phyloP scores from a whole-genome alignment of 1,140 invertebrate genomes.

The Neomicropteryx cornuta region DNA sequence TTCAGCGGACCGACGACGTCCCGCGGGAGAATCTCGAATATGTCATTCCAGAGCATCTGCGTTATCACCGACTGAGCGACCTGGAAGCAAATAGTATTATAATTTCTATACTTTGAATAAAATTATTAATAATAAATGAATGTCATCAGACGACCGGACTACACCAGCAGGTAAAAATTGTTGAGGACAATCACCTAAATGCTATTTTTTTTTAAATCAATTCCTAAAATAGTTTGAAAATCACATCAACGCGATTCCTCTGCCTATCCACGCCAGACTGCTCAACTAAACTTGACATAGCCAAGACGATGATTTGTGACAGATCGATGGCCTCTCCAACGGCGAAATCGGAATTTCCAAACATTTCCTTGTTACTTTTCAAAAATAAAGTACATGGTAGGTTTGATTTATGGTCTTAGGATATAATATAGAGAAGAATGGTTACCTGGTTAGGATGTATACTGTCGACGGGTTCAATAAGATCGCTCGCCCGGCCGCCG shows the following conservation, averaged over 20 bases:
- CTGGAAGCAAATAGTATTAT: slow-evolving; percentile 9
- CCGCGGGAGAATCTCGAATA: slow-evolving; percentile 22
- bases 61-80: slow-evolving; percentile 24
- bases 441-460: slow-evolving; percentile 40
- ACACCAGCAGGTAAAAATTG: too few relatives aligned
- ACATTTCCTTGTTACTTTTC: too few relatives aligned
- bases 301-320: too few relatives aligned
- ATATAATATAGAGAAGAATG: slow-evolving; percentile 1
- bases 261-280: too few relatives aligned
- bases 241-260: too few relatives aligned
- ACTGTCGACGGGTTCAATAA: slow-evolving; percentile 41
- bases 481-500: slow-evolving; percentile 26
- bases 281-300: too few relatives aligned
- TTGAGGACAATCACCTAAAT: too few relatives aligned
- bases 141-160: too few relatives aligned
- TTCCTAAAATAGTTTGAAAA: too few relatives aligned
- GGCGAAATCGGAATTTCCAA: background rate
- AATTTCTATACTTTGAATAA: too few relatives aligned
- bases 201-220: too few relatives aligned
- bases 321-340: slow-evolving; percentile 1
- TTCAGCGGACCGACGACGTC: slow-evolving; percentile 26
- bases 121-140: too few relatives aligned
- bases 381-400: slow-evolving; percentile 1
- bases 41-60: slow-evolving; percentile 25
- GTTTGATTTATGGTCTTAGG: background rate